Conservation (phyloP, 1,140 invertebrate genomes). For the Cecropterus lyciades region DNA sequence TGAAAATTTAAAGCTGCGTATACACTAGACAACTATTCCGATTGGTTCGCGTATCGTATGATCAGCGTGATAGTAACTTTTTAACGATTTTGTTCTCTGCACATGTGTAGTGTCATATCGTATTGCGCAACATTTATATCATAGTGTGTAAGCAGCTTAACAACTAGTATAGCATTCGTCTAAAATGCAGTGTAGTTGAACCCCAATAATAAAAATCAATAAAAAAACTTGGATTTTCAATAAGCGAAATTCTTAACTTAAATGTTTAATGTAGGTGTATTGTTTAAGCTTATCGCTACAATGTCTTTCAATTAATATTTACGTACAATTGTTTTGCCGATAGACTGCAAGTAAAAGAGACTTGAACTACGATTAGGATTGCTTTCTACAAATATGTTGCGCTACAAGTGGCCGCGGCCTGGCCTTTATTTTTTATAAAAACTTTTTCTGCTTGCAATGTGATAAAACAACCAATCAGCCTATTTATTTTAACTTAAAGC, state of each 20-base stretch:
- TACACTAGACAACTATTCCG: no score
- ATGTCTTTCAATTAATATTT: slow-evolving; percentile 33
- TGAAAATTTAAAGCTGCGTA: not conserved
- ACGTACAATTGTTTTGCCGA: slow-evolving; percentile 34
- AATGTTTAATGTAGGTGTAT: slow-evolving; percentile 36
- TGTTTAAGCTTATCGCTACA: slow-evolving; percentile 36
- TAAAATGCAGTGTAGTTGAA: no score
- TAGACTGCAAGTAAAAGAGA: slow-evolving; percentile 19
- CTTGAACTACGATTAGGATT: slow-evolving; percentile 6
- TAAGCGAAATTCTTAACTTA: slow-evolving; percentile 49
- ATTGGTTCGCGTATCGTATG: no score
- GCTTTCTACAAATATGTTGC: slow-evolving; percentile 1
- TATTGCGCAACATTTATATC: no score
- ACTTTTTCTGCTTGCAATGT: slow-evolving; percentile 24
- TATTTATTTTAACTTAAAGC: slow-evolving; percentile 20
- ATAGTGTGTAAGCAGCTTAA: no score
- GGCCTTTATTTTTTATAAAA: slow-evolving; percentile 31
- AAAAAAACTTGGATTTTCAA: not conserved
- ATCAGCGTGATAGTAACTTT: no score
- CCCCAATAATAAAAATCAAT: not conserved
- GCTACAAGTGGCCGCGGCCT: slow-evolving; percentile 15
- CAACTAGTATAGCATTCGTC: no score
- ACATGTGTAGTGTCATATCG: no score
- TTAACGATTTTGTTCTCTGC: no score
- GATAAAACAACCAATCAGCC: slow-evolving; percentile 19